A percentile compares a stretch with the other conserved stretches of the same genome.
Evolutionary conservation across 1,140 invertebrate genomes (phyloP).

Genomic region (Monochamus saltuarius): DNA sequence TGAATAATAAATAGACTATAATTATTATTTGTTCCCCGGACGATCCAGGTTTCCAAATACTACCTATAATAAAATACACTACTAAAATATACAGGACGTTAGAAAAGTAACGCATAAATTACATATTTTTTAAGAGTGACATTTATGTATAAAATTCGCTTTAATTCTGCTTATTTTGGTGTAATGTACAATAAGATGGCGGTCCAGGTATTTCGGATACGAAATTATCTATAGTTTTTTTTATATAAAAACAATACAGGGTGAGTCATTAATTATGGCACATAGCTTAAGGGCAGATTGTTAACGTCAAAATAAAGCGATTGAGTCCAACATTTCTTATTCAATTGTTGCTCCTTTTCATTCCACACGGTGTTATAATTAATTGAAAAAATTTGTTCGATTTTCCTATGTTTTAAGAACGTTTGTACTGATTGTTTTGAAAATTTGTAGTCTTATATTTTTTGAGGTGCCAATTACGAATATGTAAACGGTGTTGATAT

Average conservation of each 20-base stretch:
- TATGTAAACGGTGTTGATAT: too few relatives aligned
- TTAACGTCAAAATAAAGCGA: too few relatives aligned
- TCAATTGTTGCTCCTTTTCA: too few relatives aligned
- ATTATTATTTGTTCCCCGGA: conserved; percentile 60
- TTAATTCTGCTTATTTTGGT: background rate
- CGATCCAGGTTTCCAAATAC: conserved; percentile 58
- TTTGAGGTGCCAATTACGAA: too few relatives aligned
- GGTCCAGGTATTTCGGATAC: background rate
- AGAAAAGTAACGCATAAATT: background rate
- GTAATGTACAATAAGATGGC: background rate
- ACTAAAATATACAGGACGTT: background rate
- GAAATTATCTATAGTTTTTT: background rate
- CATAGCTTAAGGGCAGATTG: too few relatives aligned
- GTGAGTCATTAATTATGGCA: too few relatives aligned
- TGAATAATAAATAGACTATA: conserved; percentile 59
- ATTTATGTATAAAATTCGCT: background rate
- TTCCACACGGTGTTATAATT: too few relatives aligned
- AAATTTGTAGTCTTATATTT: too few relatives aligned
- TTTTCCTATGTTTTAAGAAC: too few relatives aligned
- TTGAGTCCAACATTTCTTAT: too few relatives aligned
- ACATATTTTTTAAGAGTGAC: background rate
- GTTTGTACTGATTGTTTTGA: too few relatives aligned
- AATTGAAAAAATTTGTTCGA: too few relatives aligned
- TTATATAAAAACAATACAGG: background rate
- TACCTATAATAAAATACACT: conserved; percentile 53